Conservation (phyloP, 2,888 invertebrate species). For the Notodonta dromedarius region DNA sequence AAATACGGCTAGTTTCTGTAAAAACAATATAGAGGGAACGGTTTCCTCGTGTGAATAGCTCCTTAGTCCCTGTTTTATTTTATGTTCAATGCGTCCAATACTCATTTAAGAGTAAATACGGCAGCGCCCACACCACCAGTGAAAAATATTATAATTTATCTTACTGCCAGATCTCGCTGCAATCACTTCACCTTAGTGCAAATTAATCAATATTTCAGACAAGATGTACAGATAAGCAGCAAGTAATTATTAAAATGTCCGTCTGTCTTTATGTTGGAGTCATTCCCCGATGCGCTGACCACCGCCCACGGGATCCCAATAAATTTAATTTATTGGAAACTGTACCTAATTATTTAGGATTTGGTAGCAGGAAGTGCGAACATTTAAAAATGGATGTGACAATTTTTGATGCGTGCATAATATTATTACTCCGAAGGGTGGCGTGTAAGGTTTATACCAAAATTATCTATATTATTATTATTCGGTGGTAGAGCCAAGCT, state of each 20-base stretch:
- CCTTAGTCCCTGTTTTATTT: too few relatives aligned
- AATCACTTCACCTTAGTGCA: neutral
- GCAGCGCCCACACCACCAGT: neutral
- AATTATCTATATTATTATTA: too few relatives aligned
- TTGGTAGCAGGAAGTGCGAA: constrained; percentile 10
- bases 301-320: constrained; percentile 29
- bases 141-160: neutral
- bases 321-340: constrained; percentile 41
- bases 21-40: too few relatives aligned
- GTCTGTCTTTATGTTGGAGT: constrained; percentile 17
- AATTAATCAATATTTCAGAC: neutral
- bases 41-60: too few relatives aligned
- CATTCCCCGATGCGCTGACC: constrained; percentile 43
- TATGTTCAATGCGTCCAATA: too few relatives aligned
- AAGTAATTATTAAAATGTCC: constrained; percentile 6
- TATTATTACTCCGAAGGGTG: too few relatives aligned
- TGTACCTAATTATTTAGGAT: constrained; percentile 36
- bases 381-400: neutral
- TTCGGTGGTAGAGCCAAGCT: too few relatives aligned
- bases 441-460: too few relatives aligned
- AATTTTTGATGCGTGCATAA: constrained; percentile 7
- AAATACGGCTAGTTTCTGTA: too few relatives aligned
- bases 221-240: constrained; percentile 1
- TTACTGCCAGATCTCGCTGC: neutral
- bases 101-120: too few relatives aligned